A percentile compares a stretch with the other conserved stretches of the same genome.
Conservation (phyloP, 2,113 vertebrate species). For the Myotis davidii region DNA sequence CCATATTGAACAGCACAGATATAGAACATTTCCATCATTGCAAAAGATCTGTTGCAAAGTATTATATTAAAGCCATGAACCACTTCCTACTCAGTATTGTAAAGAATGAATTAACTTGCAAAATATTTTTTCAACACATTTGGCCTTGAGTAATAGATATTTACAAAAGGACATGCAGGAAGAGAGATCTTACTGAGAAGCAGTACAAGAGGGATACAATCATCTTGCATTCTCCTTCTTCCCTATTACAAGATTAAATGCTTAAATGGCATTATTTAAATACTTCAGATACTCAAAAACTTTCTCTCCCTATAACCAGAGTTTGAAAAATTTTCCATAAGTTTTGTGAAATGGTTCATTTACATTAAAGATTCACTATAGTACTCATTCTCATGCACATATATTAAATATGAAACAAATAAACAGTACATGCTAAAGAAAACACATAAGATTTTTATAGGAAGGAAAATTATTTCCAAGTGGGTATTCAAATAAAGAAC, state of each 20-base stretch:
- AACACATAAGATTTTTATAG: neutral
- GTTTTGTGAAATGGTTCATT: neutral
- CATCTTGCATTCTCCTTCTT: neutral
- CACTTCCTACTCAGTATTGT: neutral
- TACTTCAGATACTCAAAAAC: neutral
- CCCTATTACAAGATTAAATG: neutral
- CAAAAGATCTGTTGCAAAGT: neutral
- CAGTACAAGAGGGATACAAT: neutral
- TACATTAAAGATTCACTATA: neutral
- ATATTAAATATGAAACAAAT: neutral
- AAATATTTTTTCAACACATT: neutral
- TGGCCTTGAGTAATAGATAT: constrained; percentile 13
- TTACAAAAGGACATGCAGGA: neutral
- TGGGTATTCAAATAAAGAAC: neutral
- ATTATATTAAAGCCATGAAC: neutral
- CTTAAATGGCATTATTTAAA: constrained; percentile 21
- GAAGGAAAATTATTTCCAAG: neutral
- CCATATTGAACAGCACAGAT: neutral
- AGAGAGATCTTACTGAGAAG: constrained; percentile 14
- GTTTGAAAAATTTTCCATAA: neutral
- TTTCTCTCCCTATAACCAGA: neutral
- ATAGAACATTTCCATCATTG: neutral
- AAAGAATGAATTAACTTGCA: neutral
- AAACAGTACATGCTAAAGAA: neutral
- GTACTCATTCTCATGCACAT: neutral